Percentiles rank a stretch among this genome's conserved stretches.
Conservation (phyloP, 1,140 invertebrate species). For the Diachasma alloeum region DNA sequence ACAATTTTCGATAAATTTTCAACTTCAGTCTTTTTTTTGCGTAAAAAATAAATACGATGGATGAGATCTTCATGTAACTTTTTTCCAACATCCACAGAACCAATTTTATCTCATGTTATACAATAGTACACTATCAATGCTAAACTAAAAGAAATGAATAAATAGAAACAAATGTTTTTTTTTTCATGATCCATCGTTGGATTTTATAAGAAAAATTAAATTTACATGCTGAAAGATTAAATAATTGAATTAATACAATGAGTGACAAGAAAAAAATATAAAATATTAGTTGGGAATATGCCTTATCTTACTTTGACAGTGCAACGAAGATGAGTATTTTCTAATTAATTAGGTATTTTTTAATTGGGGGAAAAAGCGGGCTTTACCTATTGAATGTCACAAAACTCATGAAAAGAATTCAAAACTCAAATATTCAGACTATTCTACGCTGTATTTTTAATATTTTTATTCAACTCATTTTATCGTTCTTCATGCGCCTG, state of each 20-base stretch:
- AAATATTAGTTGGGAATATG: conserved; percentile 43
- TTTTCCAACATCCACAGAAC: neutral
- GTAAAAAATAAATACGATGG: neutral
- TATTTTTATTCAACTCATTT: neutral
- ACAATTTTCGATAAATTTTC: neutral
- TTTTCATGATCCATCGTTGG: conserved; percentile 38
- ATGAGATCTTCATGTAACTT: neutral
- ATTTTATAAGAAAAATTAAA: conserved; percentile 44
- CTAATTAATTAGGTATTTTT: conserved; percentile 8
- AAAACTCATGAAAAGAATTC: neutral
- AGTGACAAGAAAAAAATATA: neutral
- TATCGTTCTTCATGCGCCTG: neutral
- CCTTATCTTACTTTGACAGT: conserved; percentile 55
- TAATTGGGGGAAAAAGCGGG: neutral
- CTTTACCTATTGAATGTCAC: neutral
- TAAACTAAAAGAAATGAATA: neutral
- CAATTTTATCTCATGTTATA: conserved; percentile 7
- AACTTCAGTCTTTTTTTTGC: neutral
- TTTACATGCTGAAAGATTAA: conserved; percentile 32
- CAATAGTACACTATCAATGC: conserved; percentile 1
- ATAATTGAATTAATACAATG: conserved; percentile 14
- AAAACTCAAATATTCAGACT: neutral
- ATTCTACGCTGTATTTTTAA: neutral
- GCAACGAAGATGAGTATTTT: conserved; percentile 40
- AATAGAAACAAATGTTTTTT: neutral